phyloP scores from a whole-genome alignment of 2,113 vertebrate species.

The Bettongia penicillata region DNA sequence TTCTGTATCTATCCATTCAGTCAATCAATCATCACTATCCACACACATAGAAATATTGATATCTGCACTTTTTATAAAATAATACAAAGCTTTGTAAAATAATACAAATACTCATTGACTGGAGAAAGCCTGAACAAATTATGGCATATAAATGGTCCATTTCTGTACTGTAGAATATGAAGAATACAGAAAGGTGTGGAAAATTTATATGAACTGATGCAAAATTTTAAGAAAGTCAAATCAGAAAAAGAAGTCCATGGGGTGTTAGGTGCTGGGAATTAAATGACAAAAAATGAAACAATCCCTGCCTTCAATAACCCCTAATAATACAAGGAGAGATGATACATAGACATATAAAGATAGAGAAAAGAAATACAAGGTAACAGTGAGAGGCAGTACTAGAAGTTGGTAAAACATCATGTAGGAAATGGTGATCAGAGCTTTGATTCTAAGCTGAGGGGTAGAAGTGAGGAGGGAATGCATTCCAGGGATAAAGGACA shows the following conservation, averaged over 20 bases:
- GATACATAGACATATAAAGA: conserved; percentile 5
- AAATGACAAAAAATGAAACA: too few relatives aligned
- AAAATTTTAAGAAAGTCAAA: neutral
- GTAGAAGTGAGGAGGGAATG: too few relatives aligned
- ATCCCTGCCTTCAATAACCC: too few relatives aligned
- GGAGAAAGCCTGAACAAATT: neutral
- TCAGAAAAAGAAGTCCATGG: neutral
- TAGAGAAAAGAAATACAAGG: neutral
- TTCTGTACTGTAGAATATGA: neutral
- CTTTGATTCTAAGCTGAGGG: too few relatives aligned
- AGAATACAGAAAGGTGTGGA: neutral
- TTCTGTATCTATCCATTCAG: neutral
- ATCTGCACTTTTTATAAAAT: neutral
- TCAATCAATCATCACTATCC: neutral
- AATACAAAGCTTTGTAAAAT: neutral
- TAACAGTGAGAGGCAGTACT: neutral
- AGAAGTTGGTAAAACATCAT: neutral
- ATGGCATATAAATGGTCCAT: neutral
- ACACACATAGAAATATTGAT: neutral
- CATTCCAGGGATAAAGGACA: too few relatives aligned
- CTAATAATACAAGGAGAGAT: neutral
- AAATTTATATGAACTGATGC: neutral
- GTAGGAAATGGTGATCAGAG: neutral
- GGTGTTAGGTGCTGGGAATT: too few relatives aligned
- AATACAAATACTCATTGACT: neutral